A percentile compares a stretch with the other conserved stretches of the same genome.
phyloP scores from a whole-genome alignment of 1,140 invertebrate genomes.

The Halyomorpha halys region DNA sequence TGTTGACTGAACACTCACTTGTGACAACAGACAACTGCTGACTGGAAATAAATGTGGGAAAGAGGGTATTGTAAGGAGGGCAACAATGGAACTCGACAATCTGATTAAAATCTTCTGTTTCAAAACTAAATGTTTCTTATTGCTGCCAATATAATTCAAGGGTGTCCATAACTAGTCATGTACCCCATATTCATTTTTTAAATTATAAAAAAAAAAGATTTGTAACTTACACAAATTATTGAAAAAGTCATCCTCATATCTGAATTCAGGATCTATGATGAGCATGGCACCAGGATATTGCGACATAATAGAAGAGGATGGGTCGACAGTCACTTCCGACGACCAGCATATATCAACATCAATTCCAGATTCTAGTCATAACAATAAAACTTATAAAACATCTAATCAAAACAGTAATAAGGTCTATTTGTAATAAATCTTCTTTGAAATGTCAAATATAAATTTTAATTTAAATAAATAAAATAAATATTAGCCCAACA shows the following conservation, averaged over 20 bases:
- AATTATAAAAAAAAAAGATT: not conserved
- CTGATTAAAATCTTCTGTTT: not conserved
- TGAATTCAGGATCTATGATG: not conserved
- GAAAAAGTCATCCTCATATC: not conserved
- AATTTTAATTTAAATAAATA: no score
- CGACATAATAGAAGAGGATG: not conserved
- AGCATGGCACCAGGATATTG: not conserved
- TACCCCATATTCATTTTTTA: not conserved
- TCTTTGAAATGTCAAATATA: no score
- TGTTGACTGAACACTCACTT: no score
- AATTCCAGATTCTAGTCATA: not conserved
- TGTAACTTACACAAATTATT: not conserved
- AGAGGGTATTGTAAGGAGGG: no score
- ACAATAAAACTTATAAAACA: no score
- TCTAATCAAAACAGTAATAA: no score
- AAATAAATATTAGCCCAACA: no score
- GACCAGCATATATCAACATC: not conserved
- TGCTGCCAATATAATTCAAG: not conserved
- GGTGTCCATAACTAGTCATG: not conserved
- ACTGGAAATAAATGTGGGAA: no score
- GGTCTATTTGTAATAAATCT: no score
- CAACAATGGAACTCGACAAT: no score
- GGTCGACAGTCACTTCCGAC: not conserved
- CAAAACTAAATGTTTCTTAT: not conserved
- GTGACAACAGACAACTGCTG: no score